Percentiles rank a stretch among this genome's conserved stretches.
Evolutionary conservation across 2,797 vertebrate species (phyloP).

Genomic region (Tokudaia tokunoshimensis): DNA sequence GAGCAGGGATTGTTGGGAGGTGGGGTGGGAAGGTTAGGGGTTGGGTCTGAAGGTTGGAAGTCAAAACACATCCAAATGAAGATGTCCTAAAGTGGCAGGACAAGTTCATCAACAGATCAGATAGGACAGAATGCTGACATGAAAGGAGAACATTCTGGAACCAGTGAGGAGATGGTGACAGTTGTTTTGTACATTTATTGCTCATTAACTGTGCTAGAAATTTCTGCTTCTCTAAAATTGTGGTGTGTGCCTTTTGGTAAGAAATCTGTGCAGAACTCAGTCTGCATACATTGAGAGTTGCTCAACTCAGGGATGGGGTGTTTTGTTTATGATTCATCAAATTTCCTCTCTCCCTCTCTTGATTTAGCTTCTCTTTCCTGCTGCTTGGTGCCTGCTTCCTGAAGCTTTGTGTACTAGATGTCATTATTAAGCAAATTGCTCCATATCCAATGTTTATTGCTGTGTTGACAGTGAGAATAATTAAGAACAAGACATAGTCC

Average conservation of each 20-base stretch:
- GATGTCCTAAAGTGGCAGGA: neutral
- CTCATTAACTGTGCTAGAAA: neutral
- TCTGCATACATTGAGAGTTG: constrained; percentile 72
- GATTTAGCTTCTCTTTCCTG: constrained; percentile 47
- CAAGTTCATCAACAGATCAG: neutral
- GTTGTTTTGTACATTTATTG: constrained; percentile 39
- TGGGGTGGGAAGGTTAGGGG: too few species aligned
- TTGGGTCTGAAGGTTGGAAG: neutral
- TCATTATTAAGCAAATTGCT: constrained; percentile 67
- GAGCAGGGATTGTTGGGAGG: neutral
- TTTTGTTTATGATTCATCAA: constrained; percentile 70
- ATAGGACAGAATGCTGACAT: neutral
- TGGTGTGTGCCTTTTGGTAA: constrained; percentile 64
- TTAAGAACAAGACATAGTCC: neutral
- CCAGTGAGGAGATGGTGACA: neutral
- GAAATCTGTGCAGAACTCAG: constrained; percentile 36
- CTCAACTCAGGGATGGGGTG: constrained; percentile 57
- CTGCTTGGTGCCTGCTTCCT: constrained; percentile 34
- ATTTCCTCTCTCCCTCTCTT: neutral
- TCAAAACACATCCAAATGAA: neutral
- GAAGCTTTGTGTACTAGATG: constrained; percentile 50
- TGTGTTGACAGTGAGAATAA: neutral
- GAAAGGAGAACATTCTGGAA: constrained; percentile 27
- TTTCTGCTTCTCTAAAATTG: constrained; percentile 63
- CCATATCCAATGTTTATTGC: neutral